Conservation (phyloP, 2,797 vertebrate species). For the Acestrorhynchus altus region DNA sequence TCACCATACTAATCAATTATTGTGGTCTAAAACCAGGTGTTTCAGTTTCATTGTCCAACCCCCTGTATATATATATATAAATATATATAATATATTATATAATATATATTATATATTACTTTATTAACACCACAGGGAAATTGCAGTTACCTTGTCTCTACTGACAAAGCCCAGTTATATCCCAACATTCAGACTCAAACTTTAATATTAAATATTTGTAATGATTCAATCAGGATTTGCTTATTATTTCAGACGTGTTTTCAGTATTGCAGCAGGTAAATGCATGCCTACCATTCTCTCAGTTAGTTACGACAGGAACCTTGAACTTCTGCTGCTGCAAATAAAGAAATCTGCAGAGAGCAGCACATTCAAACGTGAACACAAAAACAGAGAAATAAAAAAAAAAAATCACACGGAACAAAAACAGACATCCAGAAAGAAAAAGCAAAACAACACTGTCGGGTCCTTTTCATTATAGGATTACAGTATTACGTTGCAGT, state of each 20-base stretch:
- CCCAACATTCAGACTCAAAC: background rate
- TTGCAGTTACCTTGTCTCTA: too few species aligned
- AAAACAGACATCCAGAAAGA: background rate
- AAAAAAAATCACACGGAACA: background rate
- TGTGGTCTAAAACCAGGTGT: too few species aligned
- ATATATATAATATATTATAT: too few species aligned
- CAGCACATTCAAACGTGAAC: background rate
- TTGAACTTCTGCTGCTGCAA: background rate
- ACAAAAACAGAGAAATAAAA: background rate
- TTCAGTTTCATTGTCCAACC: too few species aligned
- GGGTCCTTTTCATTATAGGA: background rate
- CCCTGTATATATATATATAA: too few species aligned
- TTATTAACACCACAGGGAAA: too few species aligned
- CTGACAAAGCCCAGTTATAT: background rate
- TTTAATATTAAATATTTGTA: background rate
- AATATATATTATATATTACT: too few species aligned
- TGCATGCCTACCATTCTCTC: background rate
- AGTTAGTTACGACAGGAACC: background rate
- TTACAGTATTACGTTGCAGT: constrained; percentile 1
- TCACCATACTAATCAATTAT: too few species aligned
- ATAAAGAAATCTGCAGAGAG: background rate
- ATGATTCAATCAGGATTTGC: background rate
- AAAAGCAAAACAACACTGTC: background rate
- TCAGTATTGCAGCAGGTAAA: background rate
- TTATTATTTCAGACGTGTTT: background rate